phyloP scores from a whole-genome alignment of 1,140 invertebrate genomes.

The Nylanderia fulva region DNA sequence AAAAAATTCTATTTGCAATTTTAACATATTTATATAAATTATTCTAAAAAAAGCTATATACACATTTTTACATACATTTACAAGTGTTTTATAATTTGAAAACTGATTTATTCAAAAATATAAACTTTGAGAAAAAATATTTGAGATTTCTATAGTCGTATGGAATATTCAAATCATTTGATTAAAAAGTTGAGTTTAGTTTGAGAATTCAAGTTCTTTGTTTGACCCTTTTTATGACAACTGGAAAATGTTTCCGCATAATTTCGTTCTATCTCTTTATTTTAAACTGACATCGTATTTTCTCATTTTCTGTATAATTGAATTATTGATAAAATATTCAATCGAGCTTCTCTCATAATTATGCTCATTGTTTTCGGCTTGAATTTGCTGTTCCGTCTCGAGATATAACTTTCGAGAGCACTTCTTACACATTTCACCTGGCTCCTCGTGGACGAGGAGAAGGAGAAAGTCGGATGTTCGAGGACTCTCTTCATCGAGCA shows the following conservation, averaged over 20 bases:
- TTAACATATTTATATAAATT: not conserved
- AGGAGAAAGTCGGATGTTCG: not conserved
- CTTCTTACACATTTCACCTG: conserved; percentile 23
- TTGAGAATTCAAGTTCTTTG: not conserved
- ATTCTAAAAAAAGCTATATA: not conserved
- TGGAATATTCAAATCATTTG: not conserved
- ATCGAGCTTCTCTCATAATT: not conserved
- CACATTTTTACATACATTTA: not conserved
- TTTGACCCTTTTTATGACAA: not conserved
- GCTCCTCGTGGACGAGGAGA: not conserved
- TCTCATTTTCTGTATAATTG: not conserved
- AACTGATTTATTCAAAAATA: not conserved
- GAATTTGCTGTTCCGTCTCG: not conserved
- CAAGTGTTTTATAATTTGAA: not conserved
- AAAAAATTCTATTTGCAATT: not conserved
- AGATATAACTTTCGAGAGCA: conserved; percentile 4
- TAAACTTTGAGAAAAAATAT: not conserved
- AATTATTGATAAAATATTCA: not conserved
- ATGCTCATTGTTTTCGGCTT: not conserved
- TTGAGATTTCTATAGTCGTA: not conserved
- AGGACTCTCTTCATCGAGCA: conserved; percentile 29
- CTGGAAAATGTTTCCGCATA: not conserved
- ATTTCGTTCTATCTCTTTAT: not conserved
- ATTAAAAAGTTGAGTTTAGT: not conserved
- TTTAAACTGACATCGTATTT: not conserved